Evolutionary conservation across 2,113 vertebrate genomes (phyloP).

Genomic region (Xenotilapia longispinis): DNA sequence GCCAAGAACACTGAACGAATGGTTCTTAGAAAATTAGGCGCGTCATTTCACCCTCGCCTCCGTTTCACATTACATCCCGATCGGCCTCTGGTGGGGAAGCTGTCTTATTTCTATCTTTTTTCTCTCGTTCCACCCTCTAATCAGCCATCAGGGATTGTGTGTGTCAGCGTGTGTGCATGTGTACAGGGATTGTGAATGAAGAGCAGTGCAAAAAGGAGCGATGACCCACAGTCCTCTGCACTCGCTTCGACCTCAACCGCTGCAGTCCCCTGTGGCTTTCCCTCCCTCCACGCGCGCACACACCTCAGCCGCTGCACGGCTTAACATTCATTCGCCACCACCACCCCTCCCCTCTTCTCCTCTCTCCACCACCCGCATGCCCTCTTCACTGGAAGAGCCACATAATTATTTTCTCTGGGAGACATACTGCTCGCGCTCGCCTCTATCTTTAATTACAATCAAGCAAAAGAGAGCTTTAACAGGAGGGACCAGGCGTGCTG

Average conservation of each 20-base stretch:
- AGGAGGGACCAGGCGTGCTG: background rate
- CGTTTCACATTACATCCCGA: background rate
- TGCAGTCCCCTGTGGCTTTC: background rate
- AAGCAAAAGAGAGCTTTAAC: conserved; percentile 16
- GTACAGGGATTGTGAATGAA: background rate
- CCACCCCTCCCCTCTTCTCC: background rate
- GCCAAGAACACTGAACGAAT: background rate
- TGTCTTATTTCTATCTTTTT: background rate
- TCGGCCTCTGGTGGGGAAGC: background rate
- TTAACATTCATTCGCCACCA: background rate
- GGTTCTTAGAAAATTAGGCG: background rate
- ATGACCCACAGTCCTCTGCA: conserved; percentile 34
- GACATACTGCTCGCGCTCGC: background rate
- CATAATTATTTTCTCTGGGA: conserved; percentile 62
- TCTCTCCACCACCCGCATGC: conserved; percentile 10
- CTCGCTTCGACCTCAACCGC: background rate
- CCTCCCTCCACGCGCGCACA: background rate
- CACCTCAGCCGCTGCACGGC: background rate
- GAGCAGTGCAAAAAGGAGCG: background rate
- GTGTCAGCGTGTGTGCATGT: background rate
- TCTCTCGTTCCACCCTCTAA: conserved; percentile 9
- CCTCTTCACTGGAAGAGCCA: conserved; percentile 16
- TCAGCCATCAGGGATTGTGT: conserved; percentile 30
- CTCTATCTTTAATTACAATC: conserved; percentile 69
- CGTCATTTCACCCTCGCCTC: background rate